These are phyloP conservation scores for Phrynosoma platyrhinos DNA, from an alignment of 2,113 vertebrate genomes.

Conservation along the genomic window DNA sequence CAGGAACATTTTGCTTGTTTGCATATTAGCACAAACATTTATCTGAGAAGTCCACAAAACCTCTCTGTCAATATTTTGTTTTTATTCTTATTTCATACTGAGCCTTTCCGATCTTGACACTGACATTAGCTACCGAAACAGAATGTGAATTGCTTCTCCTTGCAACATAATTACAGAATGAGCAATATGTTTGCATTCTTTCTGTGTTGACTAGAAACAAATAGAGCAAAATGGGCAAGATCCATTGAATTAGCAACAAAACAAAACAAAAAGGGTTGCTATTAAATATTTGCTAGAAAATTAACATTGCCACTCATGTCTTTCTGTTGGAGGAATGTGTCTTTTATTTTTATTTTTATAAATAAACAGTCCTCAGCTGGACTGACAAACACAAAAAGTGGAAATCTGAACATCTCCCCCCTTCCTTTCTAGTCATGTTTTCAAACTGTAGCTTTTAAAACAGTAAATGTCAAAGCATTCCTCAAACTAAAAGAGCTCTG, in stretches of 20 bases:
- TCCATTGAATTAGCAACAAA: not conserved
- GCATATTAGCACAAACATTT: conserved; percentile 54
- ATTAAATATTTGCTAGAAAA: not conserved
- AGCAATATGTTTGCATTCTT: conserved; percentile 18
- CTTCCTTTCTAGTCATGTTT: not conserved
- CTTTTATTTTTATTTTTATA: too few relatives aligned
- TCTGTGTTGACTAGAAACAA: too few relatives aligned
- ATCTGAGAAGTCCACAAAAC: conserved; percentile 34
- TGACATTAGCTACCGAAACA: conserved; percentile 32
- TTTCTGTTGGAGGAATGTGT: too few relatives aligned
- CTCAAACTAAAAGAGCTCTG: not conserved
- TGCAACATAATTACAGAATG: not conserved
- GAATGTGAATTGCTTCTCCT: conserved; percentile 47
- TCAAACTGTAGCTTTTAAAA: too few relatives aligned
- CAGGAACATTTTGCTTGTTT: conserved; percentile 52
- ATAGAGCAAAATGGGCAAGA: too few relatives aligned
- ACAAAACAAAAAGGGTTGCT: not conserved
- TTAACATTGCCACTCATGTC: too few relatives aligned
- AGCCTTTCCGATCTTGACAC: conserved; percentile 35
- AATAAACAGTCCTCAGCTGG: too few relatives aligned
- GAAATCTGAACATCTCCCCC: not conserved
- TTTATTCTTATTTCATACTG: conserved; percentile 55
- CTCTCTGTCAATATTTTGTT: conserved; percentile 56
- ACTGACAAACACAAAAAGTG: not conserved
- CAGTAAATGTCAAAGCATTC: too few relatives aligned